phyloP scores from a whole-genome alignment of 2,113 vertebrate genomes.

The Cinclus mexicanus region DNA sequence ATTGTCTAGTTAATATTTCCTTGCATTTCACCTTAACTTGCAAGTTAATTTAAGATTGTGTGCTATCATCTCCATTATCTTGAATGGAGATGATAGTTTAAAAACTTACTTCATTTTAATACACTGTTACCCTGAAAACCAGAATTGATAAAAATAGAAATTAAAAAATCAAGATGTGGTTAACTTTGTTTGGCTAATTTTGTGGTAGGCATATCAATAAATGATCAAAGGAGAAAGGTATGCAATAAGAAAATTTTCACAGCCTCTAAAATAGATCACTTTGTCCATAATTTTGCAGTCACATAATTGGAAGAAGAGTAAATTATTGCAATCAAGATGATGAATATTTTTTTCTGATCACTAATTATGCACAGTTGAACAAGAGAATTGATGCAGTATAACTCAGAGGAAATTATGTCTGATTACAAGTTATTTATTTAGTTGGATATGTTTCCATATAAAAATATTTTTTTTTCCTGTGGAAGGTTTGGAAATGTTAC shows the following conservation, averaged over 20 bases:
- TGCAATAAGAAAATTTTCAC: background rate
- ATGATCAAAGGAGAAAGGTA: background rate
- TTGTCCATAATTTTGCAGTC: background rate
- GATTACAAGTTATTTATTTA: constrained; percentile 1
- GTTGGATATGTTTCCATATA: background rate
- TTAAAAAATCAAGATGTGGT: background rate
- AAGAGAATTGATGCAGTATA: background rate
- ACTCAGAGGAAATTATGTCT: background rate
- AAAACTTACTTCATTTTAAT: background rate
- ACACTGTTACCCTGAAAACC: background rate
- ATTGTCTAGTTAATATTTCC: background rate
- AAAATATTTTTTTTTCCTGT: background rate
- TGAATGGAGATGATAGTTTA: background rate
- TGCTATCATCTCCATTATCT: background rate
- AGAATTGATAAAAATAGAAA: background rate
- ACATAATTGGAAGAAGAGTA: background rate
- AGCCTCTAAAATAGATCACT: background rate
- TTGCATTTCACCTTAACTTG: background rate
- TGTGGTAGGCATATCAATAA: background rate
- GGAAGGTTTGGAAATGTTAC: background rate
- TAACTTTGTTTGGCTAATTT: background rate
- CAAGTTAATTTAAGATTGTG: background rate
- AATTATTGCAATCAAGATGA: constrained; percentile 32
- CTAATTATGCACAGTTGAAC: background rate
- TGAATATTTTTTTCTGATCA: constrained; percentile 19